Evolutionary conservation across 2,888 invertebrate species (phyloP).

Genomic region (Labia minor): DNA sequence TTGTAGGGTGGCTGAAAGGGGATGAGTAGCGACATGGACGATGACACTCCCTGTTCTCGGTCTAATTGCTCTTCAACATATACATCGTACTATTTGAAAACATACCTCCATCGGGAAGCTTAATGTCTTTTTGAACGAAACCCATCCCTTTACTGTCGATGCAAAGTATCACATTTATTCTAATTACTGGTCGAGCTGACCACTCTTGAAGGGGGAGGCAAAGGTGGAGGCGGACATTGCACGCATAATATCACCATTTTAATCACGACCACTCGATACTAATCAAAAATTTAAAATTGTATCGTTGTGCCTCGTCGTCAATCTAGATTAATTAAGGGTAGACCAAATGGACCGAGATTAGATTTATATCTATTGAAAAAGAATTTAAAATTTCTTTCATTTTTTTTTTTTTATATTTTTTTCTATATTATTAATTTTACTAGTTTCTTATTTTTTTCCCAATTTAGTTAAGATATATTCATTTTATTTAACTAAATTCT

Average conservation of each 20-base stretch:
- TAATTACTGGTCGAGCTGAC: not conserved
- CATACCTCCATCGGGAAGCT: constrained; percentile 1
- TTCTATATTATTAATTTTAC: not conserved
- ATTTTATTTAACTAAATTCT: too few species aligned
- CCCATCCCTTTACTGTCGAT: not conserved
- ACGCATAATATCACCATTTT: constrained; percentile 6
- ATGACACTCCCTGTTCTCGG: constrained; percentile 13
- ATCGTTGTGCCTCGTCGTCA: not conserved
- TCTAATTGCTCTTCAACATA: constrained; percentile 13
- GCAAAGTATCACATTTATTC: constrained; percentile 7
- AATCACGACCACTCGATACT: not conserved
- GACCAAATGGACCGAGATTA: not conserved
- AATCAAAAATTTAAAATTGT: constrained; percentile 13
- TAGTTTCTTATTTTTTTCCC: not conserved
- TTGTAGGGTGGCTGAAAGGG: not conserved
- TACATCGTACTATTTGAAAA: not conserved
- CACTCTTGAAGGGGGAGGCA: not conserved
- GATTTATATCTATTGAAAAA: not conserved
- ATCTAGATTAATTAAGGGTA: not conserved
- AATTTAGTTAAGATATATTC: too few species aligned
- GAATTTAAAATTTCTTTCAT: not conserved
- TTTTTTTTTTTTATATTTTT: not conserved
- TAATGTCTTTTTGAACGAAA: not conserved
- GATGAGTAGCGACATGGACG: not conserved
- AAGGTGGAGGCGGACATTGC: not conserved